phyloP scores from a whole-genome alignment of 2,797 vertebrate species.

The Falco cherrug region DNA sequence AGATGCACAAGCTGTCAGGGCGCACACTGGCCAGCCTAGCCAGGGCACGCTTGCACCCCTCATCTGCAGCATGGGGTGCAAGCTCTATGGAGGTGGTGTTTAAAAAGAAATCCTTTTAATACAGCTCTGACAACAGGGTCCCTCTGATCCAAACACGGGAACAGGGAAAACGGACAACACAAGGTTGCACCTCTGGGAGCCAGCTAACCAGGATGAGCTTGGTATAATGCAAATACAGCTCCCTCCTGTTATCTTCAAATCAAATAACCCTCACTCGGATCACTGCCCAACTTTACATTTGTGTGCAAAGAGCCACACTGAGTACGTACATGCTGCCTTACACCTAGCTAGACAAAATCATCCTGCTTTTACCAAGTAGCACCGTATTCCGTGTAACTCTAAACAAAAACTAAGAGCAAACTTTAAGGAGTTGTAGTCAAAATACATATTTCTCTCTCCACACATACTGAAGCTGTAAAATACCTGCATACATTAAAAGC shows the following conservation, averaged over 20 bases:
- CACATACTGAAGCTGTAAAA: neutral
- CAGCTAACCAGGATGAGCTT: neutral
- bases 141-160: neutral
- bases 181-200: neutral
- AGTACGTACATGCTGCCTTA: neutral
- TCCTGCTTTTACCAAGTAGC: neutral
- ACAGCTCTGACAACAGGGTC: neutral
- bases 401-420: neutral
- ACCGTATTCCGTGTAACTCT: neutral
- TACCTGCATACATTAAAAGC: neutral
- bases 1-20: neutral
- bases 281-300: neutral
- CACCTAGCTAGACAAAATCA: neutral
- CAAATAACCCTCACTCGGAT: neutral
- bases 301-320: fast-evolving
- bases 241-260: neutral
- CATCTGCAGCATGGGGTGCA: fast-evolving
- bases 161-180: neutral
- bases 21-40: neutral
- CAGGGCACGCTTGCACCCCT: too few relatives aligned
- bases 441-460: neutral
- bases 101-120: neutral
- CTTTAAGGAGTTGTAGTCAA: neutral
- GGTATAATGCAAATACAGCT: neutral
- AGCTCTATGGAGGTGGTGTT: neutral